Evolutionary conservation across 92 coral and sea anemone species (phyloP).

Genomic region (Epizoanthus rinbou): DNA sequence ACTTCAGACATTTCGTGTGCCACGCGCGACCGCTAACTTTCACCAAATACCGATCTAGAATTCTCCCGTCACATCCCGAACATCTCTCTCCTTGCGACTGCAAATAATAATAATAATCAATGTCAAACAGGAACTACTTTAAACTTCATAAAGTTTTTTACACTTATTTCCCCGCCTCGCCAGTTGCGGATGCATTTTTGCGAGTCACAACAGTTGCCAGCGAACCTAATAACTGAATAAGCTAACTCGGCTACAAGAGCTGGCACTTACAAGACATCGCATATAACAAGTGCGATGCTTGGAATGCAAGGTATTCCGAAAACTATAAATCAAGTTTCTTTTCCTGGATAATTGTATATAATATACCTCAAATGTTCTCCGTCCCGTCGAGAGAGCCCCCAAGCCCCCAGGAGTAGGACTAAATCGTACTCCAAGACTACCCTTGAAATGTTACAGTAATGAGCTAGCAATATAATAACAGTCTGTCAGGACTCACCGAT

Average conservation of each 20-base stretch:
- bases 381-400: slow-evolving; percentile 22
- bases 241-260: slow-evolving; percentile 3
- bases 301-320: not conserved
- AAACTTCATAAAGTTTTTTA: slow-evolving; percentile 11
- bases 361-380: not conserved
- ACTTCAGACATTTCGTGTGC: slow-evolving; percentile 93
- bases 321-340: not conserved
- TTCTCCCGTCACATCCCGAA: slow-evolving; percentile 87
- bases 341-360: not conserved
- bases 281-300: not conserved
- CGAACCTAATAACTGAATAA: not conserved
- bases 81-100: slow-evolving; percentile 92
- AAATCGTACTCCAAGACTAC: slow-evolving; percentile 18
- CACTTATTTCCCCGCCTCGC: slow-evolving; percentile 4
- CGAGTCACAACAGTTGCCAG: slow-evolving; percentile 36
- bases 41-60: slow-evolving; percentile 91
- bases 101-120: slow-evolving; percentile 25
- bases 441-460: slow-evolving; percentile 57
- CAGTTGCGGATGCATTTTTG: slow-evolving; percentile 19
- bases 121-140: not conserved
- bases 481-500: slow-evolving; percentile 63
- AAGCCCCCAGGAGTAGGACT: not conserved
- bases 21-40: slow-evolving; percentile 96
- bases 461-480: slow-evolving; percentile 31
- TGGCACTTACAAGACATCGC: not conserved